Conservation (phyloP, 2,888 invertebrate genomes). For the Muscina levida region DNA sequence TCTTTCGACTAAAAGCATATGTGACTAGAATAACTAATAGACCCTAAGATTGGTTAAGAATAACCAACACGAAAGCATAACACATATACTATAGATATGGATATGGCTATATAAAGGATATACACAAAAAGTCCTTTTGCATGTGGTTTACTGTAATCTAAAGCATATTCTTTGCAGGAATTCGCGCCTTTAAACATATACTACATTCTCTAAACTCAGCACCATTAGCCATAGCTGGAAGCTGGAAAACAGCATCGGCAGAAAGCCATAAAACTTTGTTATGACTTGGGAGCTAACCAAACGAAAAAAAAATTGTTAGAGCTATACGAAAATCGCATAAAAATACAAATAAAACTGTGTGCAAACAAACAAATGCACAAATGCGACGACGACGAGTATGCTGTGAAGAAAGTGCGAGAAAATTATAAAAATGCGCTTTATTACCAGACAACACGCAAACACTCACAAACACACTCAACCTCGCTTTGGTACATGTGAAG, state of each 20-base stretch:
- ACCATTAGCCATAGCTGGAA: constrained; percentile 6
- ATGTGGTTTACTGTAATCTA: no score
- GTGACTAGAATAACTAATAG: constrained; percentile 56
- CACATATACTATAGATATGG: neutral
- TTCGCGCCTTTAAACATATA: constrained; percentile 36
- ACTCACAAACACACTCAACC: neutral
- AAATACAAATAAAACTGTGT: constrained; percentile 5
- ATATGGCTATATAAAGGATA: neutral
- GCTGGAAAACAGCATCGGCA: neutral
- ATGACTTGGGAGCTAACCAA: constrained; percentile 3
- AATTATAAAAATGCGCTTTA: constrained; percentile 44
- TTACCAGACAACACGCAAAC: neutral
- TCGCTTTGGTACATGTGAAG: neutral
- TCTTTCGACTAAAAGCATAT: constrained; percentile 47
- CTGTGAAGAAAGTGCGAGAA: constrained; percentile 11
- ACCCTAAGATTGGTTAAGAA: constrained; percentile 6
- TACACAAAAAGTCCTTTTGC: no score
- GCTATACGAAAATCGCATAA: neutral
- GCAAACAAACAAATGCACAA: constrained; percentile 11
- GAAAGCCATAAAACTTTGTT: constrained; percentile 29
- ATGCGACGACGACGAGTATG: neutral
- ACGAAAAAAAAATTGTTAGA: no score
- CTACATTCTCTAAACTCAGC: neutral
- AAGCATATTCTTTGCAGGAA: constrained; percentile 32
- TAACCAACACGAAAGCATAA: neutral